Percentiles rank a stretch among this genome's conserved stretches.
phyloP scores from a whole-genome alignment of 2,113 vertebrate species.

The Callocephalon fimbriatum region DNA sequence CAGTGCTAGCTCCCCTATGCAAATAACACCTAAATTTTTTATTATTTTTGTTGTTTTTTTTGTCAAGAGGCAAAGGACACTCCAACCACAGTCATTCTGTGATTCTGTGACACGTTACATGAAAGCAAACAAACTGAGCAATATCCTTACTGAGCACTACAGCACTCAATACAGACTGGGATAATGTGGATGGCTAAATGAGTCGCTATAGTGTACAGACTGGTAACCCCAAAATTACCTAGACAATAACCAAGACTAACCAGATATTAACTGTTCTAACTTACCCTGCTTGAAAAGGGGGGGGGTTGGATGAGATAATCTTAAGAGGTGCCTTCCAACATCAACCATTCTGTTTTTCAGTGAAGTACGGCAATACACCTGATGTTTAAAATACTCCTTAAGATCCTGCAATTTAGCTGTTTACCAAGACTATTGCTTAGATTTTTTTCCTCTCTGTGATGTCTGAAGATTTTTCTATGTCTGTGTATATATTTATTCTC shows the following conservation, averaged over 20 bases:
- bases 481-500: neutral
- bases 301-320: neutral
- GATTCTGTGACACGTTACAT: neutral
- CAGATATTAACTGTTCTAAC: neutral
- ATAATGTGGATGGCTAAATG: neutral
- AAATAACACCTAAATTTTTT: neutral
- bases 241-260: neutral
- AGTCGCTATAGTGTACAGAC: neutral
- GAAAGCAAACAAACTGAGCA: neutral
- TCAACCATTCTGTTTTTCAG: neutral
- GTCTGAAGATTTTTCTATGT: neutral
- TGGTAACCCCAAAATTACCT: neutral
- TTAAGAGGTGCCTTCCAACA: neutral
- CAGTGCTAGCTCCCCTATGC: neutral
- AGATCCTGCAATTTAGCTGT: neutral
- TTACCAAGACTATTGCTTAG: neutral
- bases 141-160: neutral
- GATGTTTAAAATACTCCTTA: neutral
- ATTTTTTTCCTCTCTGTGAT: neutral
- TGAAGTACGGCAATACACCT: neutral
- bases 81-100: neutral
- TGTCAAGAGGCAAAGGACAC: neutral
- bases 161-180: neutral
- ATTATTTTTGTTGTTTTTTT: accelerated
- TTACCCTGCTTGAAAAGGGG: neutral